phyloP scores from a whole-genome alignment of 2,797 vertebrate species.

The Eulemur mongoz region DNA sequence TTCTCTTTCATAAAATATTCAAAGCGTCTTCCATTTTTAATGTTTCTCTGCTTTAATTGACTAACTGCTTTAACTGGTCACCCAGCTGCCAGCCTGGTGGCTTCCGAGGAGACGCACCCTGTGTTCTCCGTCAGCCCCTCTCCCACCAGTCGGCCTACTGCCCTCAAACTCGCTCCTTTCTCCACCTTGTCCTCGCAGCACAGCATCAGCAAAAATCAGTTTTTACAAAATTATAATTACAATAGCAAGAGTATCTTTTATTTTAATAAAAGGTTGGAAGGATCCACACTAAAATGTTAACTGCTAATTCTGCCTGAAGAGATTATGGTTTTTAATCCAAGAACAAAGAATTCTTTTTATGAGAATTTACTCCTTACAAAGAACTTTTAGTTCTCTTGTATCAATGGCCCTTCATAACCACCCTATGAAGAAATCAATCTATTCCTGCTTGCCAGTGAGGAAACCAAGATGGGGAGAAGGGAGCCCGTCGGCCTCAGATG shows the following conservation, averaged over 20 bases:
- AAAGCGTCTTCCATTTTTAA: background rate
- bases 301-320: background rate
- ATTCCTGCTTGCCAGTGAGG: background rate
- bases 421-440: background rate
- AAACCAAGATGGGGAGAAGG: background rate
- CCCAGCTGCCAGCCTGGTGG: no score
- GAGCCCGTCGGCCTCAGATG: background rate
- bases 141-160: rapidly evolving
- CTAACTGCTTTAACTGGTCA: background rate
- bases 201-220: background rate
- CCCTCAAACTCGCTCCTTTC: background rate
- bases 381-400: background rate
- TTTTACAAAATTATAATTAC: background rate
- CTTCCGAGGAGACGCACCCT: background rate
- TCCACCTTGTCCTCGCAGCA: background rate
- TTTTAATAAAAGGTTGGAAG: background rate
- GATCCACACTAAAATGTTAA: background rate
- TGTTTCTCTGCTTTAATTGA: background rate
- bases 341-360: background rate
- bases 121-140: background rate
- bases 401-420: background rate
- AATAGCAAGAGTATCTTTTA: background rate
- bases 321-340: background rate
- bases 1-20: background rate
- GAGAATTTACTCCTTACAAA: background rate